Evolutionary conservation across 2,888 invertebrate species (phyloP).

Genomic region (Noctua janthina): DNA sequence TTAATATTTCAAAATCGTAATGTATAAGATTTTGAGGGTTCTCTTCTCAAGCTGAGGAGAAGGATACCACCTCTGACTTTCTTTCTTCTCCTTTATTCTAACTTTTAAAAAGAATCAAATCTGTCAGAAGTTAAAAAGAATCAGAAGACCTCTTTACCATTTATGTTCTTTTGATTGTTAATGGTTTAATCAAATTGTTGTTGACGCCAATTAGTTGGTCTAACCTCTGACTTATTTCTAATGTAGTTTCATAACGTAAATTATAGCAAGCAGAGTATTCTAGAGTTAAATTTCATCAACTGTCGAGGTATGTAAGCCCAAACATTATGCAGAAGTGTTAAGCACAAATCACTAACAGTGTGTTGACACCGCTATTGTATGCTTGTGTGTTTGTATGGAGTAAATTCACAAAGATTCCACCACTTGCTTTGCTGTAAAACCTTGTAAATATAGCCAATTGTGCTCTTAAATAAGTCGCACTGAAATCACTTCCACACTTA

Average conservation of each 20-base stretch:
- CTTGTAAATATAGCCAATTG: slow-evolving; percentile 19
- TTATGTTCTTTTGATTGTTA: background rate
- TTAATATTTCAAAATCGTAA: background rate
- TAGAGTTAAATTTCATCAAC: slow-evolving; percentile 9
- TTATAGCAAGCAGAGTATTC: slow-evolving; percentile 3
- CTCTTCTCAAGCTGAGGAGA: background rate
- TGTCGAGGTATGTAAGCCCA: slow-evolving; percentile 24
- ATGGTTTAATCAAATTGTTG: background rate
- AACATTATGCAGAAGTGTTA: background rate
- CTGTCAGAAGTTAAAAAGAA: too few relatives aligned
- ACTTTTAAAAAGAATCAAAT: background rate
- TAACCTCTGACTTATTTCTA: background rate
- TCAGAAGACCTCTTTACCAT: background rate
- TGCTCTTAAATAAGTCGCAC: background rate
- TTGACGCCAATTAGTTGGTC: background rate
- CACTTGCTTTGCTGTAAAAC: slow-evolving; percentile 13
- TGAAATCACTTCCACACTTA: background rate
- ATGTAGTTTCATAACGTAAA: background rate
- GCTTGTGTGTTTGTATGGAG: slow-evolving; percentile 8
- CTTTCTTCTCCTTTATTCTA: background rate
- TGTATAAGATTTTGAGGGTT: background rate
- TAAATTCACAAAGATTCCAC: slow-evolving; percentile 8
- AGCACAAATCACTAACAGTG: slow-evolving; percentile 20
- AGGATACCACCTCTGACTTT: background rate
- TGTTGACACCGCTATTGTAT: slow-evolving; percentile 3